These are phyloP conservation scores for Homarus gammarus DNA, from an alignment of 2,888 invertebrate species.

Conservation along the genomic window DNA sequence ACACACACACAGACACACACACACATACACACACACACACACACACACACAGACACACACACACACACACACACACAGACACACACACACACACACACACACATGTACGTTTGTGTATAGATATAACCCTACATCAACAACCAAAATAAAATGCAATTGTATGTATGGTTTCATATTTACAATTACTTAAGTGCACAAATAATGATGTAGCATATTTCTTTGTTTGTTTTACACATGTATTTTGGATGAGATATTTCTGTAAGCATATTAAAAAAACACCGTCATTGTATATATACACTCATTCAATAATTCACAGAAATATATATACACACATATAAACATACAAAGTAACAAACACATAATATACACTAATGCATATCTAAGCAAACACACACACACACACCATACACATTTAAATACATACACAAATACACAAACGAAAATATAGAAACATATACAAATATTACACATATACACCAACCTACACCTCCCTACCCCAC, in stretches of 20 bases:
- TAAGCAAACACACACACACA: neutral
- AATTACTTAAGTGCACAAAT: no score
- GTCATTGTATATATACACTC: conserved; percentile 8
- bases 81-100: conserved; percentile 12
- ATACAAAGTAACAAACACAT: neutral
- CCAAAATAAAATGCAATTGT: neutral
- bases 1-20: neutral
- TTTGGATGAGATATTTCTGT: no score
- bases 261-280: no score
- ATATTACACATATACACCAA: no score
- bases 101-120: neutral
- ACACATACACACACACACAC: neutral
- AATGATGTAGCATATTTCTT: no score
- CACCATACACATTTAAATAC: neutral
- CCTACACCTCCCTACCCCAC: no score
- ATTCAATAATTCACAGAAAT: neutral
- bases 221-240: no score
- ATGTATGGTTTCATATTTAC: neutral
- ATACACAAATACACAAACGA: no score
- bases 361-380: neutral
- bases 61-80: no score
- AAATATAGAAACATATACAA: no score
- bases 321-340: neutral
- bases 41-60: no score
- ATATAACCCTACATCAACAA: neutral